Evolutionary conservation across 2,888 invertebrate genomes (phyloP).

Genomic region (Clusia tigrina): DNA sequence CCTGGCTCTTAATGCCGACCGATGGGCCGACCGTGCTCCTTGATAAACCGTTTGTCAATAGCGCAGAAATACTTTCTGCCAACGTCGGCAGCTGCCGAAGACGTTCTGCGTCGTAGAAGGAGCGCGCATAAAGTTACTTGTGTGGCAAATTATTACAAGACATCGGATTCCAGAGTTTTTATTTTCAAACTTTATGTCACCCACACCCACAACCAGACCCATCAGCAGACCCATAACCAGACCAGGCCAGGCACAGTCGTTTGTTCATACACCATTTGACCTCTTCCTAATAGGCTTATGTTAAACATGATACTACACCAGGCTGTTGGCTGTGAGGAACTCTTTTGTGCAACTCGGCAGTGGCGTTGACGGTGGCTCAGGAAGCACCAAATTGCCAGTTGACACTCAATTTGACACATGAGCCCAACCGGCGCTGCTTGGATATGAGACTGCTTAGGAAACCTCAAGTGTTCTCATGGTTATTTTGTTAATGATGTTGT

Average conservation of each 20-base stretch:
- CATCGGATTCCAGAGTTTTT: background rate
- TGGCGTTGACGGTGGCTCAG: constrained; percentile 27
- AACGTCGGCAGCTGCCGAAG: too few species aligned
- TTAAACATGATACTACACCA: constrained; percentile 62
- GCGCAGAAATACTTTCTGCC: background rate
- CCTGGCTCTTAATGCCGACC: background rate
- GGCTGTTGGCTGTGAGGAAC: constrained; percentile 14
- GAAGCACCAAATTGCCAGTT: constrained; percentile 58
- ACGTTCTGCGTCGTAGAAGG: too few species aligned
- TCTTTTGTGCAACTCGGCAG: constrained; percentile 14
- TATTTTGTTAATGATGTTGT: constrained; percentile 52
- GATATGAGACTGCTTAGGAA: constrained; percentile 29
- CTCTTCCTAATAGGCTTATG: constrained; percentile 60
- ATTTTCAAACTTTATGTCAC: background rate
- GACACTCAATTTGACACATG: constrained; percentile 62
- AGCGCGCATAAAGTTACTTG: background rate
- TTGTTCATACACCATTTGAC: constrained; percentile 21
- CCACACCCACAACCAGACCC: too few species aligned
- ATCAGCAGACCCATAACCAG: too few species aligned
- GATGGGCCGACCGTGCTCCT: too few species aligned
- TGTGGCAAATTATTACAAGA: background rate
- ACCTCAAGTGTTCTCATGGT: constrained; percentile 57
- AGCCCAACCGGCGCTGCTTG: constrained; percentile 33
- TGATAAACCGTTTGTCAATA: too few species aligned
- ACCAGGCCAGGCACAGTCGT: too few species aligned